Base-by-base conservation (phyloP, 1,140 invertebrate species). In the Melanaphis sacchari region DNA sequence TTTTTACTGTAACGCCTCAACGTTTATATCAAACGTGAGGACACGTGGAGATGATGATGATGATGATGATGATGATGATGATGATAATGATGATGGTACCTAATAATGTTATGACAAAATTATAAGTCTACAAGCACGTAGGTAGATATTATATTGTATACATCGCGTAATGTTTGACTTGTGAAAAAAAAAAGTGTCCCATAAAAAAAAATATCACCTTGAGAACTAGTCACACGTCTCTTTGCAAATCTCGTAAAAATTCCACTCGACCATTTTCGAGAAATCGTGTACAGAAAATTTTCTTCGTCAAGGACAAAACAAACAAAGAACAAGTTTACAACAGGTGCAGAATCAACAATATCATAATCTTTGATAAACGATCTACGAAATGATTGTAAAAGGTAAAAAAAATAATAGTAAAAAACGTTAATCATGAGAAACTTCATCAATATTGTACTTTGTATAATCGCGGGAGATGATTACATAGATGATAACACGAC, bases 131-230 rank as follows among this genome's bases (percentile, higher is more conserved):
- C 22, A 26, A 84, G 38, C 82, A 40, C 40, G 82, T 84, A 84
- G 40, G 40, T 40, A 84, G 59, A 76, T 36, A n/a, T 76, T 38
- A 38, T 36, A 38, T 82, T 82, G 81, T 82, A 5, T 43, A 87
- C 26, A n/a, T 41, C 41, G 84, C 26, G 84, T 43, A 15, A 87
- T 87, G 43, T 87, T 87, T 87, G 41, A 41, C 84, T 41, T 43
- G n/a, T 1, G 84, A 85, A 43, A 46, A 88, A 87, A 85, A 49
- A 88, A 88, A 88, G 11, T 46, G 41, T 87, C 18, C 43, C 26
- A 87, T 87, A 87, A 87, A 87, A 87, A 87, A 43, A 24, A 52
- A 84, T 82, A 88, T 88, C 43, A 88, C 87, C 87, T 88, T 88
- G 87, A 88, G 31, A 88, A 88, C 43, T 49, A 88, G 87, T 88